Percentiles rank a stretch among this genome's conserved stretches.
Evolutionary conservation across 1,140 invertebrate species (phyloP).

Genomic region (Drosophila erecta): DNA sequence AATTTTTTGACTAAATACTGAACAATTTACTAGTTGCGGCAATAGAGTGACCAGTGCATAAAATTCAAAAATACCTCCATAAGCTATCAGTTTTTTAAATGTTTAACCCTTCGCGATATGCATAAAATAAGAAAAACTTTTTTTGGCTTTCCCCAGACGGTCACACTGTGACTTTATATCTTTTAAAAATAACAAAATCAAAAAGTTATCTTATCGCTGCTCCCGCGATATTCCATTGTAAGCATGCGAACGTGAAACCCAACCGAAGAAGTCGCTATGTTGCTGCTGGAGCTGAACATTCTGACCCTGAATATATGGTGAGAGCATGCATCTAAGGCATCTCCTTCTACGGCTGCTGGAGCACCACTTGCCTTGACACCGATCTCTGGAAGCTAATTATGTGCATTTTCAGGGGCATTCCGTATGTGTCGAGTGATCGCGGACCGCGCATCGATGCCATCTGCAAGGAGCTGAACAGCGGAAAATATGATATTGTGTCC

Average conservation of each 20-base stretch:
- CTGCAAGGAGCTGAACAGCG: conserved; percentile 88
- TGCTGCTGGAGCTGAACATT: conserved; percentile 78
- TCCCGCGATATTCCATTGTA: conserved; percentile 22
- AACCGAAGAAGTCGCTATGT: conserved; percentile 48
- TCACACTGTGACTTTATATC: conserved; percentile 19
- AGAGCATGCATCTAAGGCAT: conserved; percentile 11
- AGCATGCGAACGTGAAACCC: conserved; percentile 46
- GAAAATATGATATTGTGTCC: conserved; percentile 94
- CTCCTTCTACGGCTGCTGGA: conserved; percentile 19
- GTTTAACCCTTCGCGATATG: background rate
- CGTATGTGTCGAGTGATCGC: conserved; percentile 91
- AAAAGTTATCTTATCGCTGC: conserved; percentile 56
- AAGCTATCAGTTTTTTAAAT: background rate
- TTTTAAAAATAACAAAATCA: conserved; percentile 25
- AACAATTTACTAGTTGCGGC: conserved; percentile 33
- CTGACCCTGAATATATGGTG: conserved; percentile 83
- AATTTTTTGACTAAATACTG: conserved; percentile 17
- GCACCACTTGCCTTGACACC: conserved; percentile 3
- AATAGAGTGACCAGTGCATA: background rate
- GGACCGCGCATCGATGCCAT: conserved; percentile 92
- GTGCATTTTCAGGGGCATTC: conserved; percentile 90
- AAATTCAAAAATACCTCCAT: background rate
- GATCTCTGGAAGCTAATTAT: conserved; percentile 36
- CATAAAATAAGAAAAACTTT: no score
- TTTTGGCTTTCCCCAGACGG: background rate